These are phyloP conservation scores for Stenoptilia bipunctidactyla DNA, from an alignment of 2,888 invertebrate species.

Conservation along the genomic window DNA sequence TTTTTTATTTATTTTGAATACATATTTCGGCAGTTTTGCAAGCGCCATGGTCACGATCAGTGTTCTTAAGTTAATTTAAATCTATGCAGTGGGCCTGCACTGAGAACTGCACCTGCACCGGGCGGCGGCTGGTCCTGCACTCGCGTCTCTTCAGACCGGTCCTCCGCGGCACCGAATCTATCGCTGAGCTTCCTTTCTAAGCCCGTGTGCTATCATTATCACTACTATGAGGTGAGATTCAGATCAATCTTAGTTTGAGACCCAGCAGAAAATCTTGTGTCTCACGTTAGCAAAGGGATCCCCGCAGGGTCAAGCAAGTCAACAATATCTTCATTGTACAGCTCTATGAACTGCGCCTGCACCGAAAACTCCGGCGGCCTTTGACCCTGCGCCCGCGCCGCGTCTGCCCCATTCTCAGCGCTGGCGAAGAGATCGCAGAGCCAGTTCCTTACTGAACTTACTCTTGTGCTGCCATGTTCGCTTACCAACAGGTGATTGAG, in stretches of 20 bases:
- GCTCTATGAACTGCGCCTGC: constrained; percentile 90
- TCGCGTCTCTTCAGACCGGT: constrained; percentile 46
- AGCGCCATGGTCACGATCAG: no score
- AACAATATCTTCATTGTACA: constrained; percentile 97
- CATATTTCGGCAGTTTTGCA: no score
- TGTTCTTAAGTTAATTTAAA: no score
- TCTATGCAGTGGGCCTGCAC: constrained; percentile 90
- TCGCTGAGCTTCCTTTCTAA: not conserved
- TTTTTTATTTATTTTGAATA: no score
- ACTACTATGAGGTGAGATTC: no score
- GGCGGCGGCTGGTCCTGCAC: constrained; percentile 45
- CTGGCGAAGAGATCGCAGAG: not conserved
- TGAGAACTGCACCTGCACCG: constrained; percentile 85
- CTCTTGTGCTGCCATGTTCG: no score
- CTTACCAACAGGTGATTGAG: no score
- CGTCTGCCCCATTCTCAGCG: not conserved
- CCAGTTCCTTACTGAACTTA: no score
- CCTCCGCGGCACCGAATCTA: not conserved
- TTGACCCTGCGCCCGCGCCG: constrained; percentile 60
- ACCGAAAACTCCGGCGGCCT: constrained; percentile 70
- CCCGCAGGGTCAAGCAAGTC: constrained; percentile 90
- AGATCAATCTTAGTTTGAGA: no score
- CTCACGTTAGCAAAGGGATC: constrained; percentile 62
- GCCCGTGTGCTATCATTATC: no score
- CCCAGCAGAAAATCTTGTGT: no score